These are phyloP conservation scores for Allobates femoralis DNA, from an alignment of 2,797 vertebrate genomes.

Conservation along the genomic window DNA sequence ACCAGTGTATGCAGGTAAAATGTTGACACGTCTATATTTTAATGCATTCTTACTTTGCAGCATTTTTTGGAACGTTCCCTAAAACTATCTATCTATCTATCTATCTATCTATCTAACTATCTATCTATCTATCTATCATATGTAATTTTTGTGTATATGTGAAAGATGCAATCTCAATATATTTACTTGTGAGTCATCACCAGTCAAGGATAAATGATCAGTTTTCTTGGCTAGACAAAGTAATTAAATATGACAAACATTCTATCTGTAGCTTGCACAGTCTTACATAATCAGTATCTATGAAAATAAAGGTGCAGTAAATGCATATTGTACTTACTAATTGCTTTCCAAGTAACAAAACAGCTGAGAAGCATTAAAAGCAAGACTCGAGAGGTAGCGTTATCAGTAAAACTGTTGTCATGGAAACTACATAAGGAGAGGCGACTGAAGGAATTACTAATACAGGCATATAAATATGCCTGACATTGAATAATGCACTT, in stretches of 20 bases:
- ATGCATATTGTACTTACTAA: conserved; percentile 64
- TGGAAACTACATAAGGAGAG: conserved; percentile 71
- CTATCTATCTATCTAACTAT: too few relatives aligned
- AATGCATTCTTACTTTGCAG: too few relatives aligned
- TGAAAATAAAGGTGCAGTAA: conserved; percentile 37
- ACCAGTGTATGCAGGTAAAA: too few relatives aligned
- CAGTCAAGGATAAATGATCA: neutral
- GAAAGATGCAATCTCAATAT: neutral
- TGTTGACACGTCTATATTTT: too few relatives aligned
- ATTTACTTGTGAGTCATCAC: neutral
- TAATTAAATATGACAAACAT: neutral
- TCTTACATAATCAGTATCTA: neutral
- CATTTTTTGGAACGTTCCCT: too few relatives aligned
- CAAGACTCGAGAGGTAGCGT: conserved; percentile 69
- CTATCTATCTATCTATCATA: too few relatives aligned
- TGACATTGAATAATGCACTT: conserved; percentile 72
- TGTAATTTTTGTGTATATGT: too few relatives aligned
- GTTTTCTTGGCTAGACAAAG: too few relatives aligned
- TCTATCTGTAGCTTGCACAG: neutral
- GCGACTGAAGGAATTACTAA: conserved; percentile 75
- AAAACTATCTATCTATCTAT: too few relatives aligned
- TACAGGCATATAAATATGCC: conserved; percentile 67
- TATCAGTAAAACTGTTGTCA: conserved; percentile 75
- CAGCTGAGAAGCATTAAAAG: conserved; percentile 66
- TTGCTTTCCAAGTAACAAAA: conserved; percentile 67